Base-by-base conservation (phyloP, 2,797 vertebrate genomes). In the Lacerta viridis region DNA sequence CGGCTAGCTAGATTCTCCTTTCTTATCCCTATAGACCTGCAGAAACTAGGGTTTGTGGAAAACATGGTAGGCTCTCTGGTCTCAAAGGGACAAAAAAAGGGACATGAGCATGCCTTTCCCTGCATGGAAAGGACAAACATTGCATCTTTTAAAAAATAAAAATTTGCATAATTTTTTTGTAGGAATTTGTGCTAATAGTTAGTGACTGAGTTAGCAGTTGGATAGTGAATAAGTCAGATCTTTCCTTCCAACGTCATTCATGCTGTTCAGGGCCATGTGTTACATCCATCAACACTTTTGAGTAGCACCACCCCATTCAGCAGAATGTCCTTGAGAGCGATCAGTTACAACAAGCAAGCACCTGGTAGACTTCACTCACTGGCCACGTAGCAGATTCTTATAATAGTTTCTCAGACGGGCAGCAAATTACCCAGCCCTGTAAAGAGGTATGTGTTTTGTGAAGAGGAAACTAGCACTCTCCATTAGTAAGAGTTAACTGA, bases 51-150 rank as follows among this genome's bases (percentile, higher is more conserved):
- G 17, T 79, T 41, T 46, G 27, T 18, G 20, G 29, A 17, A 89
- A 66, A 68, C 43, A 18, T 66, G 61, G 20, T 17, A 68, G 15
- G 39, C 68, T 74, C 29, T 80, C 33, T 9, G 6, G 3, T 59
- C 46, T 89, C 33, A 50, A 76, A 81, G 78, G 64, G 64, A 85
- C 43, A 82, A 17, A 33, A 39, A 6, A 89, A 66, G 71, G 13
- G 43, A 33, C 7, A 0, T 20, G 33, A n/a, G 10, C 64, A 18
- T 33, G 46, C 39, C 39, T 82, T 84, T 80, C 69, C 25, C 23
- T 20, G 20, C 15, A 29, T 33, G n/a, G 17, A 36, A 89, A 23
- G 17, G 9, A 41, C 27, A 55, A 85, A n/a, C 71, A n/a, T 25
- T 75, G 36, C 46, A 29, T 43, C 7, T 33, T 61, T 82, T 66